These are phyloP conservation scores for Pseudomyrmex dendroicus DNA, from an alignment of 1,140 invertebrate genomes.

Conservation along the genomic window DNA sequence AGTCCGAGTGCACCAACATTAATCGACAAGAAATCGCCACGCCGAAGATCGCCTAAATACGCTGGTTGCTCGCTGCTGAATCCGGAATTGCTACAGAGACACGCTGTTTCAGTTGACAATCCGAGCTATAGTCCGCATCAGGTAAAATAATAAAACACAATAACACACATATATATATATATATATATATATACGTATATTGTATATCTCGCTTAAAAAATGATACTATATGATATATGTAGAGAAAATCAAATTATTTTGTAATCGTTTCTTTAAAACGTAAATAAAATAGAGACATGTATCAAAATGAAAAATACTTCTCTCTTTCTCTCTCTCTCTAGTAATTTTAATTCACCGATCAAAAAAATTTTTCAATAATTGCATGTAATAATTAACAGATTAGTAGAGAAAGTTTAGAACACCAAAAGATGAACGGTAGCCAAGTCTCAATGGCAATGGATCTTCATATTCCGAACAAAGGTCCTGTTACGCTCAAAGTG, in stretches of 20 bases:
- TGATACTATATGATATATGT: too few relatives aligned
- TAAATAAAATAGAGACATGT: too few relatives aligned
- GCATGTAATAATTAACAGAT: conserved; percentile 50
- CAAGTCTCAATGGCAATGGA: conserved; percentile 91
- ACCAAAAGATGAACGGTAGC: conserved; percentile 86
- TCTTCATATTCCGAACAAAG: conserved; percentile 88
- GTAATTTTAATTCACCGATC: neutral
- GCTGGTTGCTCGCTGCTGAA: conserved; percentile 87
- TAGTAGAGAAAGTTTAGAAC: conserved; percentile 84
- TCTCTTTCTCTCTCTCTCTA: neutral
- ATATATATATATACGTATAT: too few relatives aligned
- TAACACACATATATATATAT: too few relatives aligned
- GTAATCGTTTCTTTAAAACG: too few relatives aligned
- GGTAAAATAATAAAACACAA: conserved; percentile 57
- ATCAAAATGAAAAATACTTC: too few relatives aligned
- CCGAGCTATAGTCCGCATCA: conserved; percentile 82
- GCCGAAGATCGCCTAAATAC: conserved; percentile 80
- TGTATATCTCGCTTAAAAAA: too few relatives aligned
- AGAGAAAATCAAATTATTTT: too few relatives aligned
- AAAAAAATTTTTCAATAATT: too few relatives aligned
- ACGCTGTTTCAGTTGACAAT: conserved; percentile 90
- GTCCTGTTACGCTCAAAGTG: conserved; percentile 89
- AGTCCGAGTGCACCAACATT: conserved; percentile 86
- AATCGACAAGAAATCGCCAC: conserved; percentile 84
- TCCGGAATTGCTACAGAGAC: conserved; percentile 86